These are phyloP conservation scores for Holothuria scabra DNA, from an alignment of 53 echinoderm and acorn worm species.

Conservation along the genomic window DNA sequence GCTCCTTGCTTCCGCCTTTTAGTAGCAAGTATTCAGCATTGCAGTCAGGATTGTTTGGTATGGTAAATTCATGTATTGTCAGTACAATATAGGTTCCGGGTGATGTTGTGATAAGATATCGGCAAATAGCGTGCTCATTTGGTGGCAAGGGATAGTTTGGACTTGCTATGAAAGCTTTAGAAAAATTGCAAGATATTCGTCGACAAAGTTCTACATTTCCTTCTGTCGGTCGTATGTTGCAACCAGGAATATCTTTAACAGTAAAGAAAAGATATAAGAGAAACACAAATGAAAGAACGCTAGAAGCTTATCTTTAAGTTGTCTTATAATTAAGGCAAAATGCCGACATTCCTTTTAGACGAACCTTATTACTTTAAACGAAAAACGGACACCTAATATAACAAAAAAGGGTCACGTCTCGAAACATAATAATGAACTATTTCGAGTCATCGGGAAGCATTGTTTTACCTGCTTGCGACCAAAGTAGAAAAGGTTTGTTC, in stretches of 20 bases:
- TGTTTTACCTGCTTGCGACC: too few relatives aligned
- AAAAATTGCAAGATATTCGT: neutral
- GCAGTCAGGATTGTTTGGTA: neutral
- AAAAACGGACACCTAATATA: too few relatives aligned
- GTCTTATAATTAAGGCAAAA: too few relatives aligned
- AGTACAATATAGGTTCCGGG: conserved; percentile 8
- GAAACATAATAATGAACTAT: too few relatives aligned
- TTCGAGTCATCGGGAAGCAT: too few relatives aligned
- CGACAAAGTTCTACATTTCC: neutral
- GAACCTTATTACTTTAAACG: too few relatives aligned
- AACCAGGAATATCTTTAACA: conserved; percentile 2
- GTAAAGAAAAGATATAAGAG: too few relatives aligned
- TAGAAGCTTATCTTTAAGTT: too few relatives aligned
- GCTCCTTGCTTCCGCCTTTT: neutral
- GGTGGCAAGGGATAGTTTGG: conserved; percentile 4
- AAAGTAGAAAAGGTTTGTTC: too few relatives aligned
- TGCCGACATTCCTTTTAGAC: too few relatives aligned
- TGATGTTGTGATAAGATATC: neutral
- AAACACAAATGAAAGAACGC: too few relatives aligned
- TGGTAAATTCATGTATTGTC: neutral
- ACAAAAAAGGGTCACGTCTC: too few relatives aligned
- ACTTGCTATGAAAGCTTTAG: conserved; percentile 26
- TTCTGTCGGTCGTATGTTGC: conserved; percentile 10
- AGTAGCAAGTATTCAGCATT: neutral
- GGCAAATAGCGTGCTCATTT: neutral